These are phyloP conservation scores for Amphipoea lucens DNA, from an alignment of 2,888 invertebrate genomes.

Conservation along the genomic window DNA sequence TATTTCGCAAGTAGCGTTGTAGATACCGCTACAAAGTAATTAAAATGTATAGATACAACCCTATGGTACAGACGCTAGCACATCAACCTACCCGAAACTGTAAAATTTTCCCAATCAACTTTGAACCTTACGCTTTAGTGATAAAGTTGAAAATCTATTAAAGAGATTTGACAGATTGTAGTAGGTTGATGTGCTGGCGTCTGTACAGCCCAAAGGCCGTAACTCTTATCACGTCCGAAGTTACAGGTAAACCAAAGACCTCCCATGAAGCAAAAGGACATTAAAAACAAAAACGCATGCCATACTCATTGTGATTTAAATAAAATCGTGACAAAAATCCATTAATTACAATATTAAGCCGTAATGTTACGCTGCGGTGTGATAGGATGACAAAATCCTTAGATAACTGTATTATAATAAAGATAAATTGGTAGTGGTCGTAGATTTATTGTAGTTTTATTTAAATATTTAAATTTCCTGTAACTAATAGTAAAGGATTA, in stretches of 20 bases:
- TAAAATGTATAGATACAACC: too few species aligned
- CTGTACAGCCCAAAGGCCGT: not conserved
- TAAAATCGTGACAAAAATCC: constrained; percentile 63
- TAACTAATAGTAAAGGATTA: constrained; percentile 54
- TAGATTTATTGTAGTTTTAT: constrained; percentile 75
- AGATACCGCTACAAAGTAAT: too few species aligned
- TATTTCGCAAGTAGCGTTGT: too few species aligned
- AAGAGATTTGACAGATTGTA: too few species aligned
- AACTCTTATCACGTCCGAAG: constrained; percentile 4
- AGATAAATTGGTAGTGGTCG: constrained; percentile 72
- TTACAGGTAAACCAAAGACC: constrained; percentile 19
- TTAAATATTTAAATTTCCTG: constrained; percentile 71
- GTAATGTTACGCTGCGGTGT: constrained; percentile 56
- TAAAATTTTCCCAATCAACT: too few species aligned
- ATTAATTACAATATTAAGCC: constrained; percentile 50
- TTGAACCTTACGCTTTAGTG: too few species aligned
- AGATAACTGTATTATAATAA: constrained; percentile 75
- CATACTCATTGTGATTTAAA: constrained; percentile 33
- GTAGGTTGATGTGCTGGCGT: too few species aligned
- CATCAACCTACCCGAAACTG: too few species aligned
- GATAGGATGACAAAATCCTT: constrained; percentile 53
- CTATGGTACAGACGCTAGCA: too few species aligned
- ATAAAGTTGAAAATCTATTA: too few species aligned
- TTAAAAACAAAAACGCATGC: constrained; percentile 37
- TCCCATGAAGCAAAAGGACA: constrained; percentile 25